Evolutionary conservation across 1,140 invertebrate species (phyloP).

Genomic region (Gryllus bimaculatus): DNA sequence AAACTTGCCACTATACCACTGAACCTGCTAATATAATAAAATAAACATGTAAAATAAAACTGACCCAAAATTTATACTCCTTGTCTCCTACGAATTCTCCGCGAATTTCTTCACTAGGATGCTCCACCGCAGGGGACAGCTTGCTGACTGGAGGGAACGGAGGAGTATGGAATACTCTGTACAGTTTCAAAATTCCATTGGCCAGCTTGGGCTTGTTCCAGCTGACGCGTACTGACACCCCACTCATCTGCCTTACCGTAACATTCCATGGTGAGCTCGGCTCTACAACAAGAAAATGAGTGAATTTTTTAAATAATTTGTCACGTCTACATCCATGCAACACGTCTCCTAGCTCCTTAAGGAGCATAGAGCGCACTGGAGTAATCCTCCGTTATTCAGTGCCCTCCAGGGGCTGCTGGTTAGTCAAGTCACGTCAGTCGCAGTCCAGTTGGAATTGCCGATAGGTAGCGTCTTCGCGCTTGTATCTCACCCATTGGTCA

Average conservation of each 20-base stretch:
- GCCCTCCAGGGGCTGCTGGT: too few species aligned
- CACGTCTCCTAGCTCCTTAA: too few species aligned
- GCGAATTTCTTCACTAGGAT: conserved; percentile 38
- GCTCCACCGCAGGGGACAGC: not conserved
- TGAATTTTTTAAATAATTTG: too few species aligned
- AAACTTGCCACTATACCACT: too few species aligned
- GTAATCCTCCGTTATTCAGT: too few species aligned
- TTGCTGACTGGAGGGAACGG: conserved; percentile 38
- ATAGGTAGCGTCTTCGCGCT: too few species aligned
- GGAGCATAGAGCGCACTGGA: too few species aligned
- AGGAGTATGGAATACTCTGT: conserved; percentile 53
- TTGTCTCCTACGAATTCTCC: conserved; percentile 47
- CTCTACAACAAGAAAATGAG: conserved; percentile 32
- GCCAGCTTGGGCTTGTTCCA: conserved; percentile 56
- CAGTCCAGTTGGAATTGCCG: too few species aligned
- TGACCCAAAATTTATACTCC: conserved; percentile 67
- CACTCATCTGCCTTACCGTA: conserved; percentile 49
- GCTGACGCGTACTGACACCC: conserved; percentile 48
- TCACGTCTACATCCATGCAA: too few species aligned
- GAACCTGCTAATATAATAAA: too few species aligned
- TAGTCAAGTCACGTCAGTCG: too few species aligned
- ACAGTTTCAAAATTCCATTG: conserved; percentile 52
- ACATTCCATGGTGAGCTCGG: conserved; percentile 56
- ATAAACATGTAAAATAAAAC: conserved; percentile 22
- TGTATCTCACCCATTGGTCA: too few species aligned